These are phyloP conservation scores for Micromesistius poutassou DNA, from an alignment of 2,797 vertebrate genomes.

Conservation along the genomic window DNA sequence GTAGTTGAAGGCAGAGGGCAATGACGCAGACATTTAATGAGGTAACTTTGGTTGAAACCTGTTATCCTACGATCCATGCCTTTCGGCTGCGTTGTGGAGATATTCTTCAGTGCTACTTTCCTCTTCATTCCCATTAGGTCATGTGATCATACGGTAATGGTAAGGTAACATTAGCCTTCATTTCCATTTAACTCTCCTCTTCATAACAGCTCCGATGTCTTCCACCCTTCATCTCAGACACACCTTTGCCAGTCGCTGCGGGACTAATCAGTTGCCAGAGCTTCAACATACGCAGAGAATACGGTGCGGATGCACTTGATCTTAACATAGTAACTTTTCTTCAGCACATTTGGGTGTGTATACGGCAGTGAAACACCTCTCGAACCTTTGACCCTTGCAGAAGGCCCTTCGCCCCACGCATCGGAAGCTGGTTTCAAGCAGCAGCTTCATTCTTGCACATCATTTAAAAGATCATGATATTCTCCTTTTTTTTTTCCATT, in stretches of 20 bases:
- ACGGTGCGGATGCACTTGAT: conserved; percentile 4
- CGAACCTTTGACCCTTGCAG: conserved; percentile 12
- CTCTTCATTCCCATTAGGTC: neutral
- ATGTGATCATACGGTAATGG: neutral
- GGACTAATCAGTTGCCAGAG: neutral
- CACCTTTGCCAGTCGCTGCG: neutral
- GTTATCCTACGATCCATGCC: neutral
- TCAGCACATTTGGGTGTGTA: conserved; percentile 34
- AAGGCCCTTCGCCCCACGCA: conserved; percentile 45
- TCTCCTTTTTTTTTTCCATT: conserved; percentile 67
- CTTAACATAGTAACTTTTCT: conserved; percentile 31
- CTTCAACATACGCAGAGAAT: neutral
- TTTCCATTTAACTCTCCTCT: neutral
- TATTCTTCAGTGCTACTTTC: neutral
- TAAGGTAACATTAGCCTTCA: neutral
- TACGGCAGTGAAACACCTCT: conserved; percentile 2
- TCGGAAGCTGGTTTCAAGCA: conserved; percentile 47
- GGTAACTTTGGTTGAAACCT: neutral
- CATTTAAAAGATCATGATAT: conserved; percentile 44
- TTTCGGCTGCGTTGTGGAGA: neutral
- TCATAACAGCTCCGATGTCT: neutral
- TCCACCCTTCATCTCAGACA: neutral
- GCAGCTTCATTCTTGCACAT: conserved; percentile 51
- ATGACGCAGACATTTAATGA: neutral
- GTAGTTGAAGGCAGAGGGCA: neutral